Evolutionary conservation across 2,113 vertebrate genomes (phyloP), one percentile per base, ranked within the genome.

Genomic region (Heliornis fulica): DNA sequence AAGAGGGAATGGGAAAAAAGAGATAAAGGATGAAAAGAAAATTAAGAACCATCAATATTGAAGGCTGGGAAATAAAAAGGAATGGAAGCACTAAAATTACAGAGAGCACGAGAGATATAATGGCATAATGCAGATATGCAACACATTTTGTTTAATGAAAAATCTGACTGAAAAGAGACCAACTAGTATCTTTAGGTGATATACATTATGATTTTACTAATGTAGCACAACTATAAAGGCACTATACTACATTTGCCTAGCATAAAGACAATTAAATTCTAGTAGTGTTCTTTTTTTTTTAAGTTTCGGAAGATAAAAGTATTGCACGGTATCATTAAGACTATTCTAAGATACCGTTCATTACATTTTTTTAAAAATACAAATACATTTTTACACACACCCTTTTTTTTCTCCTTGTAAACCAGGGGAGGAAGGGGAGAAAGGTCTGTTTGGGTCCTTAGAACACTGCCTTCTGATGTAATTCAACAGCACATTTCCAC

Each of bases 341-440:
- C 10, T 45, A 23, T 31, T 57, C 31, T 26, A 61, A 45, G 18
- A 36, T 12, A 66, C 4, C 31, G 11, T 28, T 41, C 20, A 63
- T 68, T 26, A 34, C 11, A 70, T 23, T 34, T 8, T n/a, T 22
- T 77, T 13, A 53, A 65, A 65, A 72, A 40, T 13, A 70, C 2
- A 1, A 83, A n/a, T 34, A 46, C 0, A 12, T 1, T 51, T 43
- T 16, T 70, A 28, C 4, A 17, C 19, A 87, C 2, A 5, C 5
- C 0, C 1, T 1, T 13, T 6, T 34, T 57, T 48, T 54, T 34
- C 51, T 48, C 43, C 15, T 68, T 78, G 51, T 51, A 29, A 43
- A 20, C 4, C 7, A 69, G 8, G 10, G 5, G 3, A 4, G 7
- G 23, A 11, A 6, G 5, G 5, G 12, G 32, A 16, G 26, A 18